These are phyloP conservation scores for Bombus huntii DNA, from an alignment of 1,140 invertebrate species.

Conservation along the genomic window DNA sequence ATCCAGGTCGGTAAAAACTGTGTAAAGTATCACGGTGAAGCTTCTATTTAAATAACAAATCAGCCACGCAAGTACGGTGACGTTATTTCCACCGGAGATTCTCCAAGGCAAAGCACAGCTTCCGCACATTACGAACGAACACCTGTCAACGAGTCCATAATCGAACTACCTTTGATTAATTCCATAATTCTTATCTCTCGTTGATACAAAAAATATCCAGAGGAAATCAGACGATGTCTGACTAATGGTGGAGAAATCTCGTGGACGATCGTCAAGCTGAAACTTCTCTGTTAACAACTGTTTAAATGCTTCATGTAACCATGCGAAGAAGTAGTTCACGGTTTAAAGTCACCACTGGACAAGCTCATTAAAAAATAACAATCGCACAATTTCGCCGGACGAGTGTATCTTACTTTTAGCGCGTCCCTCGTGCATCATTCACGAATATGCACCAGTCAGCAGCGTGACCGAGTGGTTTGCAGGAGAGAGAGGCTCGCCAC, in stretches of 20 bases:
- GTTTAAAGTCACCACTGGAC: conserved; percentile 12
- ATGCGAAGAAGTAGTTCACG: not conserved
- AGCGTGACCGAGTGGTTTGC: conserved; percentile 51
- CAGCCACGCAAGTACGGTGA: too few species aligned
- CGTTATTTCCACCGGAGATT: too few species aligned
- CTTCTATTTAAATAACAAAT: conserved; percentile 39
- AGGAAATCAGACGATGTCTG: too few species aligned
- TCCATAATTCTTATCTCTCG: not conserved
- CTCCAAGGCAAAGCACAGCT: too few species aligned
- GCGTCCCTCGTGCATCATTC: conserved; percentile 46
- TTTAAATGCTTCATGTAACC: not conserved
- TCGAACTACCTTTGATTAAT: too few species aligned
- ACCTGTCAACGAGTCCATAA: too few species aligned
- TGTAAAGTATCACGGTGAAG: not conserved
- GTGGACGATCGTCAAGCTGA: not conserved
- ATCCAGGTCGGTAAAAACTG: not conserved
- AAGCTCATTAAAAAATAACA: conserved; percentile 52
- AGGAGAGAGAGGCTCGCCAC: conserved; percentile 27
- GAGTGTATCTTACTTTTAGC: conserved; percentile 27
- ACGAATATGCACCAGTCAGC: conserved; percentile 47
- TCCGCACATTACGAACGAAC: not conserved
- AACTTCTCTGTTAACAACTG: not conserved
- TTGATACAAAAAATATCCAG: not conserved
- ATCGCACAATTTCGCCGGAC: conserved; percentile 30
- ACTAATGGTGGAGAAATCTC: not conserved